Evolutionary conservation across 2,888 invertebrate species (phyloP), one percentile per base, ranked within the genome.

Genomic region (Tetheella fluctuosa): DNA sequence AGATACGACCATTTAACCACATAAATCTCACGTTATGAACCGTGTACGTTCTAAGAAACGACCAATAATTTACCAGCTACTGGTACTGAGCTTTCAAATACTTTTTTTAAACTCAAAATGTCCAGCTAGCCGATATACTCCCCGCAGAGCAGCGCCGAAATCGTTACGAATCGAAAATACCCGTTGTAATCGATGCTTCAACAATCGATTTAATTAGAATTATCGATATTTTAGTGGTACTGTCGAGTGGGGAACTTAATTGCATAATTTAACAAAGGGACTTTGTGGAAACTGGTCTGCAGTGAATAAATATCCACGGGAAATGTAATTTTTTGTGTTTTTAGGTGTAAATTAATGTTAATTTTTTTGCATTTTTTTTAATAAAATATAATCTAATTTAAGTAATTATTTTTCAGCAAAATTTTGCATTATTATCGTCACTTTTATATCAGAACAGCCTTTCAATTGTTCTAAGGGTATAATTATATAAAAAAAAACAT

Each of bases 171-270:
- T 81, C 86, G 83, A 78, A 74, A 76, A 74, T 75, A 73, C 65
- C 74, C 74, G 72, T 65, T 84, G 89, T 86, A 90, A 89, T 89
- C 88, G 89, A 89, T 88, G 89, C 84, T 86, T 89, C 88, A 85
- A 89, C 89, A 89, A 89, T 88, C 90, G 88, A 83, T 90, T 88
- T 90, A 88, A 89, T 91, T 90, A 87, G 89, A 89, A 89, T 86
- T 88, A 89, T 89, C 83, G 86, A 84, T 80, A 83, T 86, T 86
- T 84, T 74, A 71, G 61, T 65, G 61, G 85, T 85, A 89, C 83
- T 66, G 56, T 70, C 68, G 63, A 6, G 23, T 25, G 23, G 6
- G 20, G n/a, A 20, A 12, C 1, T 4, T 20, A 6, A 28, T 28
- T n/a, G 0, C n/a, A 39, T n/a, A 39, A n/a, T 1, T 39, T 39